Base-by-base conservation (phyloP, 2,888 invertebrate genomes). In the Netelia virgata region DNA sequence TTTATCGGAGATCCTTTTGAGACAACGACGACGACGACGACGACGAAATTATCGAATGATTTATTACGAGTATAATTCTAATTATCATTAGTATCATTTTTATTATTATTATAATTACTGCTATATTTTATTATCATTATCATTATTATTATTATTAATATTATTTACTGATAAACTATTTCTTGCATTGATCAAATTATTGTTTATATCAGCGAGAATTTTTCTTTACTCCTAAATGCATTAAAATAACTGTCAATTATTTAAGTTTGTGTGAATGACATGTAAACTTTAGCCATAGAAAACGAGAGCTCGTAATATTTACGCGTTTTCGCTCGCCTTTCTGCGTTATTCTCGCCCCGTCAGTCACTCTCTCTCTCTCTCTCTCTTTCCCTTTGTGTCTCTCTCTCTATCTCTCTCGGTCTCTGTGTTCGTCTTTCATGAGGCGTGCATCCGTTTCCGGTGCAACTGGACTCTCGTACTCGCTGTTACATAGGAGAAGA, bases 391-490 rank as follows among this genome's bases (percentile, higher is more conserved):
- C 74, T 23, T 2, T 23, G 1, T 23, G 1, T 28, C 28, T 28
- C 28, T 28, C 28, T 28, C 28, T 28, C 5, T 28, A 0, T 28
- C 3, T 28, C 28, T 28, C 28, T 28, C 28, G 28, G 2, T 28
- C 28, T 28, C 73, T 88, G 86, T 87, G 87, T 88, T 88, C 87
- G 90, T 90, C 91, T 92, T 91, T 90, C 91, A 88, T 90, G 90
- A 89, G 93, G 93, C 93, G 93, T 93, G 89, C 89, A 92, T 93
- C 93, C 93, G 93, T 89, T 93, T 93, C 93, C 93, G 92, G 89
- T 88, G 83, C 55, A 55, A 74, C 74, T 61, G 61, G 75, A 75
- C 79, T 73, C 79, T 28, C 28, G 28, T 28, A 28, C 28, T 74
- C 72, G 77, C 78, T 76, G 18, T 47, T 68, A 76, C 77, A 76